Conservation (phyloP, 2,888 invertebrate genomes). For the Allophyes oxyacanthae region DNA sequence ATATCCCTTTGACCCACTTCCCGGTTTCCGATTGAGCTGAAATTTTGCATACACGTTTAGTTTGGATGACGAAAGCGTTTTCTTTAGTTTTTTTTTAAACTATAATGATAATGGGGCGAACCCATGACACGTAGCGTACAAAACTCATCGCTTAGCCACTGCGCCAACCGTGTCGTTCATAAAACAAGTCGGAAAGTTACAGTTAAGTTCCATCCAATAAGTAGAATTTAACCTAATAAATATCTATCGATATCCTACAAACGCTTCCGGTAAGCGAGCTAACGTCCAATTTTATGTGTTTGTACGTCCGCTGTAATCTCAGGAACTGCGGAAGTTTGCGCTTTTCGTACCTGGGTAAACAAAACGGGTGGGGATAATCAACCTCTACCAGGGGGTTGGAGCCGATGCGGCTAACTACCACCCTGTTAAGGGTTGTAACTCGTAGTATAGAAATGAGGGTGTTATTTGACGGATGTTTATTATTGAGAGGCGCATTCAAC, state of each 20-base stretch:
- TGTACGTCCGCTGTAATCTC: slow-evolving; percentile 25
- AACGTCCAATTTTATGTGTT: slow-evolving; percentile 29
- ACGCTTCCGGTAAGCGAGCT: slow-evolving; percentile 12
- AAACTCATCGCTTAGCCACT: no score
- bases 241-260: slow-evolving; percentile 18
- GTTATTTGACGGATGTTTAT: no score
- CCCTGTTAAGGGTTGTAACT: slow-evolving; percentile 4
- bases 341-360: slow-evolving; percentile 29
- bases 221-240: slow-evolving; percentile 21
- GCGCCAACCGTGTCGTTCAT: no score
- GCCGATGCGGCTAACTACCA: slow-evolving; percentile 15
- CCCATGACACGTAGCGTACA: no score
- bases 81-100: no score
- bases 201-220: slow-evolving; percentile 7
- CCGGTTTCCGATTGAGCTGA: no score
- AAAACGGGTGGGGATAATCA: slow-evolving; percentile 16
- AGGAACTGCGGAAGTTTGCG: slow-evolving; percentile 24
- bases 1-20: no score
- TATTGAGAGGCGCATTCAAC: no score
- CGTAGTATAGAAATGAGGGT: background rate
- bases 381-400: slow-evolving; percentile 1
- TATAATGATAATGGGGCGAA: no score
- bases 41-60: no score
- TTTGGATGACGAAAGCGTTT: no score
- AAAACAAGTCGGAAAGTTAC: no score